phyloP scores from a whole-genome alignment of 2,113 vertebrate species.

The Ceuthmochares aereus region DNA sequence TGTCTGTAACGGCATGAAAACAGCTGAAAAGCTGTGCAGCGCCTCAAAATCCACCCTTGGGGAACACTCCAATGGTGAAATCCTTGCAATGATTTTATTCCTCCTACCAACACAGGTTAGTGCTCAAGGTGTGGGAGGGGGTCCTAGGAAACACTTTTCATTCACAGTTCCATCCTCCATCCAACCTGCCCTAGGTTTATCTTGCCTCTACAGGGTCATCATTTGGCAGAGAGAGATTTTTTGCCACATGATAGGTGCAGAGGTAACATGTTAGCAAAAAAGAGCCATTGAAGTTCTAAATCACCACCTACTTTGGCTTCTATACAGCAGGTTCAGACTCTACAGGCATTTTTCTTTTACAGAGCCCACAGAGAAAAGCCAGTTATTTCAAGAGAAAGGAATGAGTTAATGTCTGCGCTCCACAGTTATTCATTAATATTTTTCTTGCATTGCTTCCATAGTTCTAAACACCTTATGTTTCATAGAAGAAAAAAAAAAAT shows the following conservation, averaged over 20 bases:
- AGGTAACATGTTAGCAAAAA: background rate
- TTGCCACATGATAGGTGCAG: background rate
- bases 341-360: slow-evolving; percentile 9
- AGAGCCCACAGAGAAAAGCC: slow-evolving; percentile 46
- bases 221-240: background rate
- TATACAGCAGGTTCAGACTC: slow-evolving; percentile 30
- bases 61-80: background rate
- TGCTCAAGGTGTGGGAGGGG: background rate
- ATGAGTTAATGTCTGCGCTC: slow-evolving; percentile 50
- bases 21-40: background rate
- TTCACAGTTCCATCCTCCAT: background rate
- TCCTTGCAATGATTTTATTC: background rate
- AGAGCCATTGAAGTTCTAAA: background rate
- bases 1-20: background rate
- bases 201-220: background rate
- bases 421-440: slow-evolving; percentile 63
- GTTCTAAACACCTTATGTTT: slow-evolving; percentile 10
- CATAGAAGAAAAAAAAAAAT: background rate
- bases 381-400: slow-evolving; percentile 67
- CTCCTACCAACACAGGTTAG: background rate
- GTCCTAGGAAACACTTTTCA: background rate
- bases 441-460: slow-evolving; percentile 42
- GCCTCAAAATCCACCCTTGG: background rate
- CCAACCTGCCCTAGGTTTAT: background rate
- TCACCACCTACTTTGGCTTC: slow-evolving; percentile 19